Conservation (phyloP, 2,113 vertebrate species). For the Alligator mississippiensis region DNA sequence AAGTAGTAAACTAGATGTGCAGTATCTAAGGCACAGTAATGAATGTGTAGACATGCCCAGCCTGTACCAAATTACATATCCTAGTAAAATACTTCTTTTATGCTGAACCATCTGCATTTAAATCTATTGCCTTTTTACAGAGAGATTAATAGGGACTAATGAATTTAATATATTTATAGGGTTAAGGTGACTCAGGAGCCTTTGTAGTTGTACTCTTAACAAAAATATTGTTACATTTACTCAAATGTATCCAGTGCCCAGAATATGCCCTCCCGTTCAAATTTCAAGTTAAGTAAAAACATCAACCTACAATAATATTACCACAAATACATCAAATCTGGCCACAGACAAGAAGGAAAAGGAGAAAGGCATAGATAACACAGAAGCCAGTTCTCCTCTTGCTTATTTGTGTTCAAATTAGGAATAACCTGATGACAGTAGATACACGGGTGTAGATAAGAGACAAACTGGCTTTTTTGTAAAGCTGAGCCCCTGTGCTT, state of each 20-base stretch:
- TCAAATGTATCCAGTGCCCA: not conserved
- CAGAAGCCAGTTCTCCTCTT: not conserved
- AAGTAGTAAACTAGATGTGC: too few species aligned
- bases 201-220: not conserved
- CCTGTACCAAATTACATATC: not conserved
- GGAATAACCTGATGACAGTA: not conserved
- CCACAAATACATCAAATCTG: not conserved
- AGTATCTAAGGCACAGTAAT: too few species aligned
- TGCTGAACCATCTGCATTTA: not conserved
- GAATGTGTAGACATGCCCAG: not conserved
- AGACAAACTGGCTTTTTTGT: not conserved
- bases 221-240: not conserved
- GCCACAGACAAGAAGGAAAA: not conserved
- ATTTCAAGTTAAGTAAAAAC: not conserved
- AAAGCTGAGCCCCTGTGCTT: accelerated
- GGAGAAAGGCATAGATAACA: not conserved
- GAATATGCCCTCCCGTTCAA: not conserved
- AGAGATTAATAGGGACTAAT: not conserved
- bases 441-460: not conserved
- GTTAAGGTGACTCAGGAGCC: not conserved
- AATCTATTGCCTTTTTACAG: not conserved
- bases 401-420: not conserved
- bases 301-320: not conserved
- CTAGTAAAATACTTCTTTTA: constrained; percentile 20
- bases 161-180: not conserved